phyloP scores from a whole-genome alignment of 92 coral and sea anemone genomes.

The Umimayanthus chanpuru region DNA sequence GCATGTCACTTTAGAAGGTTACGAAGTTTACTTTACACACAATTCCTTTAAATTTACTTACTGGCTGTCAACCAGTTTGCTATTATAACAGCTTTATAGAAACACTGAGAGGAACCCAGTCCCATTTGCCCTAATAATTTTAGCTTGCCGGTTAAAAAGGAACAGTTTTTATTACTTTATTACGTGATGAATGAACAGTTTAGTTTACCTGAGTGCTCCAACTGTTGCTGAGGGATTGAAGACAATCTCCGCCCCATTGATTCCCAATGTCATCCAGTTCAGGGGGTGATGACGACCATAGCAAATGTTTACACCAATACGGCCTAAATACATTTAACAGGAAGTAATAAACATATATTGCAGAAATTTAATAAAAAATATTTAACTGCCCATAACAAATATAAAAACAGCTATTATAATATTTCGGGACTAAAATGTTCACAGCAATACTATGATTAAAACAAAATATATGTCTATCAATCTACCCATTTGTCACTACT shows the following conservation, averaged over 20 bases:
- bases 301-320: conserved; percentile 91
- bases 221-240: conserved; percentile 99
- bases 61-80: background rate
- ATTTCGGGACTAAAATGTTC: too few species aligned
- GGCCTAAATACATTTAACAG: conserved; percentile 54
- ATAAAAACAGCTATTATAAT: too few species aligned
- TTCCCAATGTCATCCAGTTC: conserved; percentile 93
- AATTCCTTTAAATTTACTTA: background rate
- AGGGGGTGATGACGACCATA: conserved; percentile 96
- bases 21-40: background rate
- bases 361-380: background rate
- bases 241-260: conserved; percentile 96
- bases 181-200: background rate
- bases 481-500: too few species aligned
- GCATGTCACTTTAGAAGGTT: too few species aligned
- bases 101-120: background rate
- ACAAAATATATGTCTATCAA: too few species aligned
- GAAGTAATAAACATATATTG: too few species aligned
- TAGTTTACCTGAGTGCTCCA: conserved; percentile 83
- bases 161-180: background rate
- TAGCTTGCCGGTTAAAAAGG: background rate
- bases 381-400: background rate
- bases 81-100: background rate
- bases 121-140: background rate
- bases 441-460: too few species aligned